Percentiles rank a stretch among this genome's conserved stretches.
Evolutionary conservation across 2,888 invertebrate genomes (phyloP).

Genomic region (Crossocerus cetratus): DNA sequence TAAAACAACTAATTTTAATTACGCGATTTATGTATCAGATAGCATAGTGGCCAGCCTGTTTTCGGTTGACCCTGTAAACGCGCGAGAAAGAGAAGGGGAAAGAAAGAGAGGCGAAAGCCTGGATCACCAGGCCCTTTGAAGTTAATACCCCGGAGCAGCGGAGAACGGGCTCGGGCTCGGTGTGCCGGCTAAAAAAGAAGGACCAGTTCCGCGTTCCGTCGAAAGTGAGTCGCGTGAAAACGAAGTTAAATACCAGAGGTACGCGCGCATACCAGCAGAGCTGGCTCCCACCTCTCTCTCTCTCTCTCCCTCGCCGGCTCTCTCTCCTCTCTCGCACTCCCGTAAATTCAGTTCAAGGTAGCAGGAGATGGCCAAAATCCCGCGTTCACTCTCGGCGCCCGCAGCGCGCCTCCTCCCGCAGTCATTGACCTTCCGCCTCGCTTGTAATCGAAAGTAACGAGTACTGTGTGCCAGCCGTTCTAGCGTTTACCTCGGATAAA

Average conservation of each 20-base stretch:
- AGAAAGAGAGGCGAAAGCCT: constrained; percentile 9
- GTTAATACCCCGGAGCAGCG: not conserved
- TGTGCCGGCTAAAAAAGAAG: not conserved
- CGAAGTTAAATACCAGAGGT: constrained; percentile 6
- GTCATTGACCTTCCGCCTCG: constrained; percentile 2
- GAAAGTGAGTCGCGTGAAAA: constrained; percentile 6
- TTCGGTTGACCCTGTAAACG: constrained; percentile 1
- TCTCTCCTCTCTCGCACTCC: not conserved
- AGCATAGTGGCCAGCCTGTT: no score
- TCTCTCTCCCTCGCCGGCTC: no score
- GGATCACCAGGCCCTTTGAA: not conserved
- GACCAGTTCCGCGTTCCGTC: constrained; percentile 5
- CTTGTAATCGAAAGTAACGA: not conserved
- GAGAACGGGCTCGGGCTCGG: not conserved
- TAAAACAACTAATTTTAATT: no score
- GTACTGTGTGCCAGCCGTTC: not conserved
- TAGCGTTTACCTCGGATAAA: no score
- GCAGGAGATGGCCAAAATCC: not conserved
- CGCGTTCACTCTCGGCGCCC: not conserved
- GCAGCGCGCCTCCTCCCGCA: not conserved
- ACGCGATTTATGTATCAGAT: no score
- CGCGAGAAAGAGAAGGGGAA: constrained; percentile 18
- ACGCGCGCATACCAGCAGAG: not conserved
- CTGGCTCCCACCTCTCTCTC: no score
- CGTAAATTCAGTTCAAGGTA: constrained; percentile 6